Percentiles rank a stretch among this genome's conserved stretches.
phyloP scores from a whole-genome alignment of 1,140 invertebrate species.

The Acyrthosiphon pisum region DNA sequence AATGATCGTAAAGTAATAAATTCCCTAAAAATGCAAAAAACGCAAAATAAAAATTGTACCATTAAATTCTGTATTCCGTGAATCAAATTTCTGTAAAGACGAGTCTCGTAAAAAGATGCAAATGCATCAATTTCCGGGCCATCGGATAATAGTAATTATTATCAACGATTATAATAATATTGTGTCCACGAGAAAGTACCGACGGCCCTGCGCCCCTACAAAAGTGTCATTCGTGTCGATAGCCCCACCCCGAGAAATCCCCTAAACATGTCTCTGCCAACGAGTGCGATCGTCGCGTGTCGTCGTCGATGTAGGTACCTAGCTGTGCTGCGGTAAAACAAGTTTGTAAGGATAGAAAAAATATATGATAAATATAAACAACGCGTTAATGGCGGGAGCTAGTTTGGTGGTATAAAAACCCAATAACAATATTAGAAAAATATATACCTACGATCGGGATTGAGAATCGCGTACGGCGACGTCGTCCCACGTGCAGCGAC shows the following conservation, averaged over 20 bases:
- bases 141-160: too few relatives aligned
- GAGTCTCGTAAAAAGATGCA: too few relatives aligned
- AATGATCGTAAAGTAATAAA: too few relatives aligned
- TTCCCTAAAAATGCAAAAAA: too few relatives aligned
- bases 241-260: neutral
- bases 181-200: neutral
- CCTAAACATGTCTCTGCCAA: neutral
- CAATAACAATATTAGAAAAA: neutral
- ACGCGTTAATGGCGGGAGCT: neutral
- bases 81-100: too few relatives aligned
- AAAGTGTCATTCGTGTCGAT: neutral
- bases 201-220: neutral
- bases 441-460: neutral
- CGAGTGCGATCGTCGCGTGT: neutral
- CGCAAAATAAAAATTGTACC: too few relatives aligned
- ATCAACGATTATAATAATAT: too few relatives aligned
- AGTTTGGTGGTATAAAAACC: neutral
- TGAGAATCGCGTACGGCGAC: conserved; percentile 29
- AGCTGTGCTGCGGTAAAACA: neutral
- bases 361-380: neutral
- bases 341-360: neutral
- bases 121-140: too few relatives aligned
- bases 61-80: too few relatives aligned
- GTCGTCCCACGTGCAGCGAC: conserved; percentile 36
- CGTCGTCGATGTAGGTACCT: too few relatives aligned